Evolutionary conservation across 1,140 invertebrate genomes (phyloP).

Genomic region (Zophobas atratus): DNA sequence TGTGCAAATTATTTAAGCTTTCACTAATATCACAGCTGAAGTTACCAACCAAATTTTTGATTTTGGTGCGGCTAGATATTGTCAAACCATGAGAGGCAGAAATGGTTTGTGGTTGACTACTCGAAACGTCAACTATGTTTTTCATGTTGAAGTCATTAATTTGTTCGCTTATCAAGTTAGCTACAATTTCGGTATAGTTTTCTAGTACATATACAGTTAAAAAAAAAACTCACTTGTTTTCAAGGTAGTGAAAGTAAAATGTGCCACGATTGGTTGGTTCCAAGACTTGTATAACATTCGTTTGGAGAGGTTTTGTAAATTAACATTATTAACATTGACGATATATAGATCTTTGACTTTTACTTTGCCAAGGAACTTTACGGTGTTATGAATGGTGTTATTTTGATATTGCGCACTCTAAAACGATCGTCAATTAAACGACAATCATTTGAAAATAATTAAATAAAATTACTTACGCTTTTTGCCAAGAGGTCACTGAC

Average conservation of each 20-base stretch:
- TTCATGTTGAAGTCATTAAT: constrained; percentile 60
- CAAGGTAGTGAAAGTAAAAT: constrained; percentile 56
- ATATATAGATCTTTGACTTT: constrained; percentile 54
- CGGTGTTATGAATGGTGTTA: constrained; percentile 38
- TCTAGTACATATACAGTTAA: too few species aligned
- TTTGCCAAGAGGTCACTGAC: constrained; percentile 47
- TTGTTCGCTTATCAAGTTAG: constrained; percentile 55
- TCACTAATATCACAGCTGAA: constrained; percentile 55
- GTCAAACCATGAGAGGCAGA: constrained; percentile 44
- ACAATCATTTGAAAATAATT: neutral
- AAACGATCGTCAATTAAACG: neutral
- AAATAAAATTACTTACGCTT: neutral
- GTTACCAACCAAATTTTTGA: constrained; percentile 49
- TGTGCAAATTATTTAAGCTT: constrained; percentile 52
- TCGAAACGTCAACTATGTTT: constrained; percentile 57
- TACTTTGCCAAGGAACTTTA: constrained; percentile 52
- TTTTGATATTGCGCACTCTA: constrained; percentile 19
- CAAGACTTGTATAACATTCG: constrained; percentile 56
- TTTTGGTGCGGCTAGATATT: constrained; percentile 48
- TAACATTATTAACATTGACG: constrained; percentile 57
- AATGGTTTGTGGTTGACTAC: constrained; percentile 53
- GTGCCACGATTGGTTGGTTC: constrained; percentile 58
- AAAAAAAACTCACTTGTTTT: constrained; percentile 46
- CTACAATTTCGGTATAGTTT: constrained; percentile 54
- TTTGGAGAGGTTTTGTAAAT: constrained; percentile 53